Percentiles rank a stretch among this genome's conserved stretches.
These are phyloP conservation scores for Caenorhabditis doughertyi DNA, from an alignment of 2,888 invertebrate genomes.

Conservation along the genomic window DNA sequence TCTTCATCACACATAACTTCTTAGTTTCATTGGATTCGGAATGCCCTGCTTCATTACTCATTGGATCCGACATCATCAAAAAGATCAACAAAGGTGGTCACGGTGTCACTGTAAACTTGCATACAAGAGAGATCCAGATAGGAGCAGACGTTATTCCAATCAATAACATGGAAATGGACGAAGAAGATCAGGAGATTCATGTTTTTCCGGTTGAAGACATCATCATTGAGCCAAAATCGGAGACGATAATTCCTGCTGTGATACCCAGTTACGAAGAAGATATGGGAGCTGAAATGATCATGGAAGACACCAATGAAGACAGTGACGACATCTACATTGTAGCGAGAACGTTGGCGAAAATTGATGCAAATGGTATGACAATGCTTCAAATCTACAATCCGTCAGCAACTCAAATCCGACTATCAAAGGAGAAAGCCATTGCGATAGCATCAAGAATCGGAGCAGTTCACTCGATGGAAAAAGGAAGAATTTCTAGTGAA, in stretches of 20 bases:
- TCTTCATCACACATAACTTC: background rate
- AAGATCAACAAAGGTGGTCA: constrained; percentile 7
- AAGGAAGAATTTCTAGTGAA: background rate
- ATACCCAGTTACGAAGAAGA: background rate
- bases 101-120: background rate
- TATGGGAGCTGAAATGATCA: background rate
- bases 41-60: constrained; percentile 11
- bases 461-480: background rate
- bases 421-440: background rate
- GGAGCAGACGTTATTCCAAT: background rate
- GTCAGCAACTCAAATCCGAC: background rate
- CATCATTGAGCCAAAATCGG: background rate
- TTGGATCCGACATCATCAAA: constrained; percentile 9
- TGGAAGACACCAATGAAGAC: background rate
- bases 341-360: background rate
- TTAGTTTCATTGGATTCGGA: background rate
- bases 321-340: background rate
- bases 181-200: too few species aligned
- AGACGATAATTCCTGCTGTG: background rate
- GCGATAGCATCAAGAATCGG: background rate
- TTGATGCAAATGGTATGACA: background rate
- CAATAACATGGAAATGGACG: background rate
- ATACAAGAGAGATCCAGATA: background rate
- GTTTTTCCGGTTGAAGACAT: too few species aligned
- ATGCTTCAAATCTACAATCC: background rate